Evolutionary conservation across 2,113 vertebrate genomes (phyloP).

Genomic region (Thamnaconus septentrionalis): DNA sequence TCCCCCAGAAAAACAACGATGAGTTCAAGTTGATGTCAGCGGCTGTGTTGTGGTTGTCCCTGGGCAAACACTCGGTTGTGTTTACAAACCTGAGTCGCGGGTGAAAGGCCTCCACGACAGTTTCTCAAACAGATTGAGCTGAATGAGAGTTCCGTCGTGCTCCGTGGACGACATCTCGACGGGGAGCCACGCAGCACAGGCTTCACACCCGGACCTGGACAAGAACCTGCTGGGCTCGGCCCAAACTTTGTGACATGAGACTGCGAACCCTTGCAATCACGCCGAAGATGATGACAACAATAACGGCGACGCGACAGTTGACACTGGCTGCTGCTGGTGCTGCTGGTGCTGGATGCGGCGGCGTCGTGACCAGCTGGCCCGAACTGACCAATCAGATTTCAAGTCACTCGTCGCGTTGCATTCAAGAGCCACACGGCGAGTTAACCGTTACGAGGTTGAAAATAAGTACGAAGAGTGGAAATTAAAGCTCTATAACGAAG

Average conservation of each 20-base stretch:
- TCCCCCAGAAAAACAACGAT: no score
- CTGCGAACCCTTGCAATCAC: not conserved
- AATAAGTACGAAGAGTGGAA: not conserved
- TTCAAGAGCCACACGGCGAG: slow-evolving; percentile 30
- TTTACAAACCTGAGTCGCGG: slow-evolving; percentile 82
- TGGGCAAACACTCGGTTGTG: slow-evolving; percentile 3
- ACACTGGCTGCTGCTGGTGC: slow-evolving; percentile 29
- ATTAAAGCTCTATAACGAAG: no score
- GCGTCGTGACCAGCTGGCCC: slow-evolving; percentile 51
- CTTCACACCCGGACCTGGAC: slow-evolving; percentile 27
- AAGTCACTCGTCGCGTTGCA: not conserved
- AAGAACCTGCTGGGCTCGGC: not conserved
- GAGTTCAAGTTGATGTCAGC: no score
- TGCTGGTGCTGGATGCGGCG: not conserved
- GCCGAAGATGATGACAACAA: slow-evolving; percentile 10
- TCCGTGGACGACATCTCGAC: slow-evolving; percentile 63
- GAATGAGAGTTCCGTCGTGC: slow-evolving; percentile 40
- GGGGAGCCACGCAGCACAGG: not conserved
- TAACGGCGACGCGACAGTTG: not conserved
- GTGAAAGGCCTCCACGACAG: slow-evolving; percentile 82
- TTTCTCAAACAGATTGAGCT: slow-evolving; percentile 83
- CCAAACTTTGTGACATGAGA: slow-evolving; percentile 18
- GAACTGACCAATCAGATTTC: slow-evolving; percentile 49
- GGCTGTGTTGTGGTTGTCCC: no score
- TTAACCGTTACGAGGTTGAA: not conserved